These are phyloP conservation scores for Papilio polytes DNA, from an alignment of 1,140 invertebrate genomes.

Conservation along the genomic window DNA sequence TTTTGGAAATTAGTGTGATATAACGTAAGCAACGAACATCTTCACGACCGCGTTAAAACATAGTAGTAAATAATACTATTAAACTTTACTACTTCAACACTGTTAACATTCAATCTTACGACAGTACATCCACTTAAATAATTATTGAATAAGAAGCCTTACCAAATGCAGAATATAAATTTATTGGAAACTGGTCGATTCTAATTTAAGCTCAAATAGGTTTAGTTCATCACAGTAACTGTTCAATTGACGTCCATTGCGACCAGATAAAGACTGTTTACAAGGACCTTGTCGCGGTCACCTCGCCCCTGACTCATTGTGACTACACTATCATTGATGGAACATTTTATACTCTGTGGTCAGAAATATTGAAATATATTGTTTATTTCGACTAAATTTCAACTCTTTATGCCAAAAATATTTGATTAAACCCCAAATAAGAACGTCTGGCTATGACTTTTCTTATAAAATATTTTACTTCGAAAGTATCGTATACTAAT, in stretches of 20 bases:
- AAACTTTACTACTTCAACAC: too few species aligned
- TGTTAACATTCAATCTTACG: too few species aligned
- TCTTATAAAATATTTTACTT: too few species aligned
- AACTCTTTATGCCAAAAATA: background rate
- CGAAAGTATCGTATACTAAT: too few species aligned
- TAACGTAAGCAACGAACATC: background rate
- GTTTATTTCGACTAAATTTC: background rate
- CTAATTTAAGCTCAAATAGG: constrained; percentile 7
- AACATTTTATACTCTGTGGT: background rate
- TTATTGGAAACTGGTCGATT: background rate
- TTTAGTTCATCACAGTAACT: background rate
- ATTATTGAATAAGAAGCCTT: background rate
- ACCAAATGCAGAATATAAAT: background rate
- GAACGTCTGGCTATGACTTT: too few species aligned
- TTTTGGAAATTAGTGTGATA: background rate
- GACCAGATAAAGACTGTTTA: constrained; percentile 16
- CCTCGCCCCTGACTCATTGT: background rate
- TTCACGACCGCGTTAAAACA: background rate
- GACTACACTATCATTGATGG: background rate
- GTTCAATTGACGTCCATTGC: constrained; percentile 17
- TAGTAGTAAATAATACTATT: background rate
- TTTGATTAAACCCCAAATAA: too few species aligned
- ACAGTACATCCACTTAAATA: too few species aligned
- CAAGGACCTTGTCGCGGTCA: background rate
- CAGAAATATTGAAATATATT: background rate